A percentile compares a stretch with the other conserved stretches of the same genome.
Evolutionary conservation across 2,888 invertebrate genomes (phyloP).

Genomic region (Pseudanteris insignis): DNA sequence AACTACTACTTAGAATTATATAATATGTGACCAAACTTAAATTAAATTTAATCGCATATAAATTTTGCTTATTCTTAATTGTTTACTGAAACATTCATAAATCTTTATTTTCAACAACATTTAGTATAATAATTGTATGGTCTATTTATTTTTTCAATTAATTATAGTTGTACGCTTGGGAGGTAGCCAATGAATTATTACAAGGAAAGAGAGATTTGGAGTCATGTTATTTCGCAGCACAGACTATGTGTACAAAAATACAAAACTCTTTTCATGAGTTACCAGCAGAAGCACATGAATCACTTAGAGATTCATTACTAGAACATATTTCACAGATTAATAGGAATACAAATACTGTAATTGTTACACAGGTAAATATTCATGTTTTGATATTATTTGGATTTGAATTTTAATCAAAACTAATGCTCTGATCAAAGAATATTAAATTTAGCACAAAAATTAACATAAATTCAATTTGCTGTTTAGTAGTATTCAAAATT

Average conservation of each 20-base stretch:
- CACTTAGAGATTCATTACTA: constrained; percentile 89
- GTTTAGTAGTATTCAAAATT: too few relatives aligned
- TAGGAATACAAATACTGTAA: constrained; percentile 81
- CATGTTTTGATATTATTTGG: too few relatives aligned
- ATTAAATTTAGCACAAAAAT: too few relatives aligned
- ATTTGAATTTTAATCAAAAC: too few relatives aligned
- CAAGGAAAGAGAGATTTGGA: constrained; percentile 88
- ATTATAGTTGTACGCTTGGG: constrained; percentile 94
- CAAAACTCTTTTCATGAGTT: constrained; percentile 91
- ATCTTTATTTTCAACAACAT: background rate
- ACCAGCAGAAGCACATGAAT: constrained; percentile 83
- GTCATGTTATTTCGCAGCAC: constrained; percentile 97
- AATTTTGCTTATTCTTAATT: background rate
- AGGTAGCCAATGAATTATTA: constrained; percentile 92
- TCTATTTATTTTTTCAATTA: constrained; percentile 30
- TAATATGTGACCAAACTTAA: too few relatives aligned
- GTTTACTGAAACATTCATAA: background rate
- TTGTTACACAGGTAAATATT: constrained; percentile 79
- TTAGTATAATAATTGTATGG: constrained; percentile 5
- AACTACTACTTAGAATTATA: too few relatives aligned
- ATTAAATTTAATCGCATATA: too few relatives aligned
- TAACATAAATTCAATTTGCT: too few relatives aligned
- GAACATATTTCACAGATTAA: constrained; percentile 85
- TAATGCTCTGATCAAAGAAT: too few relatives aligned
- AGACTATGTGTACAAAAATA: constrained; percentile 96